A percentile compares a stretch with the other conserved stretches of the same genome.
phyloP scores from a whole-genome alignment of 2,113 vertebrate genomes.

The Condylura cristata region DNA sequence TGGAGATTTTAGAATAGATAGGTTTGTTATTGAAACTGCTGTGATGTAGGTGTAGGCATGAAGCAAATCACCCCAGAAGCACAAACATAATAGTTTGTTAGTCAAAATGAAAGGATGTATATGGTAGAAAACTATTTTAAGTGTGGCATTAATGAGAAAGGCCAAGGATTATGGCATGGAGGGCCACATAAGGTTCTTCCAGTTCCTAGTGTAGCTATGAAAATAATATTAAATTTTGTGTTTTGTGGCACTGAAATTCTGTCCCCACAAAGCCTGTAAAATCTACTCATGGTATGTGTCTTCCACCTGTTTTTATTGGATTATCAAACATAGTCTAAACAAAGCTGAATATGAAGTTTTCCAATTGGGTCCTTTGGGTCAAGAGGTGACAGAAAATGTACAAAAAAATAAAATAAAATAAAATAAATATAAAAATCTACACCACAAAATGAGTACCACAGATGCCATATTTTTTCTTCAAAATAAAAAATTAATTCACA shows the following conservation, averaged over 20 bases:
- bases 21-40: not conserved
- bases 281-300: not conserved
- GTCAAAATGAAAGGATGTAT: not conserved
- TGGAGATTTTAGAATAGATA: not conserved
- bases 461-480: not conserved
- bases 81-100: not conserved
- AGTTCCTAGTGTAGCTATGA: not conserved
- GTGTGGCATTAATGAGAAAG: not conserved
- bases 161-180: not conserved
- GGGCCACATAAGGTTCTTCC: not conserved
- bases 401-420: too few species aligned
- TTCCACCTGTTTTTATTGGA: constrained; percentile 57
- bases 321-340: not conserved
- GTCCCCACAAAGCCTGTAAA: not conserved
- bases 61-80: not conserved
- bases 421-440: not conserved
- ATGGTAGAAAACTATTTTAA: not conserved
- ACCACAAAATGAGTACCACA: not conserved
- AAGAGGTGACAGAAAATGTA: not conserved
- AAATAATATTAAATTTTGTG: constrained; percentile 37
- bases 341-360: constrained; percentile 33
- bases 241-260: not conserved
- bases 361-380: not conserved
- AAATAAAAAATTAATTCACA: not conserved
- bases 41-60: not conserved